These are phyloP conservation scores for Pitta sordida DNA, from an alignment of 2,113 vertebrate genomes.

Conservation along the genomic window DNA sequence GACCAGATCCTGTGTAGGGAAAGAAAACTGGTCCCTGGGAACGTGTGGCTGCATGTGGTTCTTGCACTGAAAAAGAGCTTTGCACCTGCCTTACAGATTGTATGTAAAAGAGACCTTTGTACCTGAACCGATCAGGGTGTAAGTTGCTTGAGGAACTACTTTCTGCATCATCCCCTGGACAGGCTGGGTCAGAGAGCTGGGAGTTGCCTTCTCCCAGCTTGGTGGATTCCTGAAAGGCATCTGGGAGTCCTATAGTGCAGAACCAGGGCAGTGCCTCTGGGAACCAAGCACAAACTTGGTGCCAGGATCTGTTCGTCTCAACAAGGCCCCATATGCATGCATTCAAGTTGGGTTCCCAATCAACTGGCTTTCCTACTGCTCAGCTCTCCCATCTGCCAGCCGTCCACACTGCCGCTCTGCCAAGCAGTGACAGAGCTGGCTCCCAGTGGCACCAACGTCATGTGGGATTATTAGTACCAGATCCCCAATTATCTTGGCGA, in stretches of 20 bases:
- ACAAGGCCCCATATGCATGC: rapidly evolving
- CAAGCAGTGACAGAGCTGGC: not conserved
- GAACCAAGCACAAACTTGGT: not conserved
- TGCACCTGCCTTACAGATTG: not conserved
- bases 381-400: not conserved
- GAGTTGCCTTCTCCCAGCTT: not conserved
- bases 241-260: not conserved
- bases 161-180: not conserved
- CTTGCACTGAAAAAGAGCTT: not conserved
- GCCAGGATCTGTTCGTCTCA: not conserved
- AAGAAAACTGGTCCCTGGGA: not conserved
- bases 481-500: not conserved
- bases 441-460: not conserved
- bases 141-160: not conserved
- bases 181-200: not conserved
- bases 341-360: not conserved
- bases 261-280: not conserved
- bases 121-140: not conserved
- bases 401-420: rapidly evolving
- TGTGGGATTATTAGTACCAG: not conserved
- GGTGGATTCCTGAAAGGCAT: not conserved
- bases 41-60: not conserved
- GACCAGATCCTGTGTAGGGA: not conserved
- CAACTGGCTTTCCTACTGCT: not conserved
- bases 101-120: not conserved